Evolutionary conservation across 2,888 invertebrate species (phyloP).

Genomic region (Phorcus lineatus): DNA sequence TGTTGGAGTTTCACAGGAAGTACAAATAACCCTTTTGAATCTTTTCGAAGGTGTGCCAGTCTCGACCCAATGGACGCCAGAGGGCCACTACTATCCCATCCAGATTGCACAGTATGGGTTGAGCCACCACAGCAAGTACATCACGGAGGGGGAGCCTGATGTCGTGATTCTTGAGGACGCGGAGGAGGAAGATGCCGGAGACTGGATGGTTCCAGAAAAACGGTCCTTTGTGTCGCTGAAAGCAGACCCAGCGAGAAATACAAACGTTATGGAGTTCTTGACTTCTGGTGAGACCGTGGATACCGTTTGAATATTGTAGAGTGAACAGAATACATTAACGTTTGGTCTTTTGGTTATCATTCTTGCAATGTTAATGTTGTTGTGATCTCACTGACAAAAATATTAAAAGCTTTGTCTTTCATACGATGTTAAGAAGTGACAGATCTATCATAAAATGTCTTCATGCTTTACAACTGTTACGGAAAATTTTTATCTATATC

Average conservation of each 20-base stretch:
- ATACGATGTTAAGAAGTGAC: no score
- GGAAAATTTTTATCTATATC: no score
- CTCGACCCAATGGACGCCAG: slow-evolving; percentile 87
- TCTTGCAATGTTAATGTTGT: no score
- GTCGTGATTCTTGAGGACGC: slow-evolving; percentile 86
- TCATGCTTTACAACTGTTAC: no score
- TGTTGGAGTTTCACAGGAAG: no score
- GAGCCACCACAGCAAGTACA: slow-evolving; percentile 96
- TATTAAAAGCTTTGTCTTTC: no score
- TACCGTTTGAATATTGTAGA: no score
- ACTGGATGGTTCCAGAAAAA: slow-evolving; percentile 84
- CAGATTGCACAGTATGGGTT: slow-evolving; percentile 99
- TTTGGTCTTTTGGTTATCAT: no score
- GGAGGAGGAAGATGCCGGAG: slow-evolving; percentile 75
- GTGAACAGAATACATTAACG: no score
- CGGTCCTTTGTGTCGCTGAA: slow-evolving; percentile 33
- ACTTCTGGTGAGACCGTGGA: slow-evolving; percentile 76
- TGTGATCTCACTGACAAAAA: no score
- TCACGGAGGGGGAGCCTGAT: slow-evolving; percentile 89
- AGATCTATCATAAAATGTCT: no score
- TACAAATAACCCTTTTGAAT: no score
- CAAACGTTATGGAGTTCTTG: slow-evolving; percentile 80
- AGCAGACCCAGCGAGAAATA: slow-evolving; percentile 71
- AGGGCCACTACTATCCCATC: slow-evolving; percentile 97
- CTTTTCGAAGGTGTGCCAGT: slow-evolving; percentile 72